Evolutionary conservation across 1,140 invertebrate species (phyloP).

Genomic region (Drosophila dunni): DNA sequence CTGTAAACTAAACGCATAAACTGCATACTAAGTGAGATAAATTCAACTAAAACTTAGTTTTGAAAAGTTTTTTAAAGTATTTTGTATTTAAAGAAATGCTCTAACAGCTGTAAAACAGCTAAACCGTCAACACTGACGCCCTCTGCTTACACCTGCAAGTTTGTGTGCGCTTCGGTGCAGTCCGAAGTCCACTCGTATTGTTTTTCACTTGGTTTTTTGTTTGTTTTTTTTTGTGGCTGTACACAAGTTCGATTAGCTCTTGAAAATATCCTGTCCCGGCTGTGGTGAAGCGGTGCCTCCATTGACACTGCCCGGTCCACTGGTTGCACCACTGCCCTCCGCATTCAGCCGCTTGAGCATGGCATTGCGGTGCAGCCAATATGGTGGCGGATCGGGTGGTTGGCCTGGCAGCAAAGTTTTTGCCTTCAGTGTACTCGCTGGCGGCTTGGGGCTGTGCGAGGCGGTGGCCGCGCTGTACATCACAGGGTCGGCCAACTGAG

Average conservation of each 20-base stretch:
- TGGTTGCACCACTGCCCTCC: slow-evolving; percentile 27
- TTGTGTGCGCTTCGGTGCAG: slow-evolving; percentile 40
- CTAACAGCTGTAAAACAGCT: too few species aligned
- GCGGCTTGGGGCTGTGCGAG: slow-evolving; percentile 84
- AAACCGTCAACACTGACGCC: too few species aligned
- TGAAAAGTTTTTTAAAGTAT: too few species aligned
- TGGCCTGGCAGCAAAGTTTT: slow-evolving; percentile 86
- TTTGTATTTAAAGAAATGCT: too few species aligned
- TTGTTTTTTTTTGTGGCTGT: slow-evolving; percentile 49
- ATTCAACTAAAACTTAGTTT: too few species aligned
- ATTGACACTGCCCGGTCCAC: slow-evolving; percentile 7
- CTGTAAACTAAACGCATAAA: too few species aligned
- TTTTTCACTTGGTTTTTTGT: slow-evolving; percentile 4
- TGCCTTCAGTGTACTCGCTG: slow-evolving; percentile 85
- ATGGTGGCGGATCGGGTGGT: slow-evolving; percentile 81
- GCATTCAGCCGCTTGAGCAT: slow-evolving; percentile 81
- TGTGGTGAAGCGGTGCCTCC: slow-evolving; percentile 57
- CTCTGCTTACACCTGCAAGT: slow-evolving; percentile 27
- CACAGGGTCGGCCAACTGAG: slow-evolving; percentile 82
- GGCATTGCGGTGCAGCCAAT: slow-evolving; percentile 83
- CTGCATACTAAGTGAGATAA: too few species aligned
- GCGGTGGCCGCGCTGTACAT: slow-evolving; percentile 83
- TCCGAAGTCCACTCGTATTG: slow-evolving; percentile 32
- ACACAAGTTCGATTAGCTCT: slow-evolving; percentile 81
- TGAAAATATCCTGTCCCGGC: slow-evolving; percentile 79